Evolutionary conservation across 2,888 invertebrate genomes (phyloP), one percentile per base, ranked within the genome.

Genomic region (Netelia virgata): DNA sequence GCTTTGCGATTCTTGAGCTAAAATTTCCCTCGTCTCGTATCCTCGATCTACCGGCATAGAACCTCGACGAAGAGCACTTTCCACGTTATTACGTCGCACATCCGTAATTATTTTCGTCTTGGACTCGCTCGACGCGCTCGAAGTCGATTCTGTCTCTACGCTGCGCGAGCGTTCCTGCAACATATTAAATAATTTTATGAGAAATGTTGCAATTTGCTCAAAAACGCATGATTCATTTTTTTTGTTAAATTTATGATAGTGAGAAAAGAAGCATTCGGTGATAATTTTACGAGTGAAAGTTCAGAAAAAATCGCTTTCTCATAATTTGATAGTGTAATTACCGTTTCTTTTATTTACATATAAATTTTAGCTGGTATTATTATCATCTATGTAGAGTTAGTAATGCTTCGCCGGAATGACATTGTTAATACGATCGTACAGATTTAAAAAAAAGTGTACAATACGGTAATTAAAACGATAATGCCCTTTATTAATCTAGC

Each of bases 121-220:
- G 86, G 70, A 84, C 0, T 72, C 83, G 43, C 86, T 87, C 18
- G 86, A 83, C 11, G 79, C 77, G 55, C 84, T 83, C 69, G 80
- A 80, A 10, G 47, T 83, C 59, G 83, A 85, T 10, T 84, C 87
- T 59, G 72, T 55, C 79, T 86, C 74, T 76, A 80, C 28, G 74
- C 75, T 66, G 69, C 78, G 79, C 66, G 87, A 79, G 83, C 87
- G 55, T 80, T 90, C 89, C 92, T 92, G 89, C 61, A 92, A 92
- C 91, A 92, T 63, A 90, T 84, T 41, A 10, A 82, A 87, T 57
- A 68, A 28, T 50, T 77, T 78, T 70, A 43, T 47, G 5, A 72
- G 36, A 20, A 70, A 76, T 57, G 1, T 16, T 11, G 63, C 18
- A 36, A 68, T 16, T 55, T 14, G 47, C 6, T 11, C 59, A 18